Conservation (phyloP, 2,797 vertebrate species). For the Diceros bicornis region DNA sequence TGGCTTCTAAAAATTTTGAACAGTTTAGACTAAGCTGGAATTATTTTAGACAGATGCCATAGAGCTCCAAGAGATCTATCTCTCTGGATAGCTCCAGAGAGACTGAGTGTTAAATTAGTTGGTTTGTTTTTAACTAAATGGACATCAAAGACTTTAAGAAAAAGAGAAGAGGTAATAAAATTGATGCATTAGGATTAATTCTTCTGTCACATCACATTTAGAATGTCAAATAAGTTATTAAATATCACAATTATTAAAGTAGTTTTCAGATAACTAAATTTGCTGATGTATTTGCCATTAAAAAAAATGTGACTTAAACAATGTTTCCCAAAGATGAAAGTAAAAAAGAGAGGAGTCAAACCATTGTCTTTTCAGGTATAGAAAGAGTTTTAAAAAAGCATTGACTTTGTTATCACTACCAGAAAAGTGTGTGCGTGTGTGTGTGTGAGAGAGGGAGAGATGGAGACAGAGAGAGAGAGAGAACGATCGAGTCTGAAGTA, state of each 20-base stretch:
- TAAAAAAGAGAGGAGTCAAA: neutral
- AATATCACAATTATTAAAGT: neutral
- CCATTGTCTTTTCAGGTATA: neutral
- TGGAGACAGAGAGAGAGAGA: accelerated
- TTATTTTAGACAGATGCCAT: neutral
- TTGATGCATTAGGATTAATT: neutral
- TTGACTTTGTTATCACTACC: neutral
- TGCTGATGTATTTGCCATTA: conserved; percentile 34
- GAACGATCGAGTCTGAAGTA: neutral
- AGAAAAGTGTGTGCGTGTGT: neutral
- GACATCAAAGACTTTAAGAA: conserved; percentile 33
- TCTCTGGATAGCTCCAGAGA: neutral
- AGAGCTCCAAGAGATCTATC: neutral
- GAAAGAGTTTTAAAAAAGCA: neutral
- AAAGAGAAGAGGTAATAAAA: conserved; percentile 23
- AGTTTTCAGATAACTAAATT: conserved; percentile 30
- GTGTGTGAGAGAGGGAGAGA: neutral
- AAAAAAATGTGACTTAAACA: conserved; percentile 7
- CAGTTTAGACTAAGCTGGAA: neutral
- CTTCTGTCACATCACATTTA: neutral
- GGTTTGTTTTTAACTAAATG: conserved; percentile 37
- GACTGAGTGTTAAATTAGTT: neutral
- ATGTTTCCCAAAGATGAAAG: neutral
- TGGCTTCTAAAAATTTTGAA: conserved; percentile 40
- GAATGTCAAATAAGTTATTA: conserved; percentile 63